These are phyloP conservation scores for Alloscopus bannaensis DNA, from an alignment of 2,888 invertebrate species.

Conservation along the genomic window DNA sequence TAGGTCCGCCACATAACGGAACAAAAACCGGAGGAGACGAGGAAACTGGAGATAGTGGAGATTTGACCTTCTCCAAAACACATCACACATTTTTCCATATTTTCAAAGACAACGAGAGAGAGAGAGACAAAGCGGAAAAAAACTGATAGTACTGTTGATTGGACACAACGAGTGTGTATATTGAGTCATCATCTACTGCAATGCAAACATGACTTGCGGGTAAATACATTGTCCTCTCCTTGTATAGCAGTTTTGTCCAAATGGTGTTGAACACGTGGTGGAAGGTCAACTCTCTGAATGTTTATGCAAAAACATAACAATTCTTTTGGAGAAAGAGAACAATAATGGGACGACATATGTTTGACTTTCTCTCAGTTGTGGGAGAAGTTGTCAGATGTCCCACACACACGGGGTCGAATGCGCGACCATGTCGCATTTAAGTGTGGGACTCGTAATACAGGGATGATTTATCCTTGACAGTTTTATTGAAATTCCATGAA, in stretches of 20 bases:
- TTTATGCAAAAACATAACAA: constrained; percentile 7
- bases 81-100: background rate
- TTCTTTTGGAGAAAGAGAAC: background rate
- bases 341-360: background rate
- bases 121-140: too few relatives aligned
- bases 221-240: background rate
- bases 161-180: too few relatives aligned
- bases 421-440: background rate
- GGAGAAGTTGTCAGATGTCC: background rate
- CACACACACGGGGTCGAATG: background rate
- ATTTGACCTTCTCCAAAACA: background rate
- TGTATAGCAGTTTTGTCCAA: background rate
- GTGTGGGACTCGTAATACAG: background rate
- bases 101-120: too few relatives aligned
- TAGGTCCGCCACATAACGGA: too few relatives aligned
- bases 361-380: background rate
- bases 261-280: constrained; percentile 17
- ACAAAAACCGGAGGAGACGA: too few relatives aligned
- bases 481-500: constrained; percentile 50
- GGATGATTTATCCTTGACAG: constrained; percentile 33
- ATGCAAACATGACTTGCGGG: background rate
- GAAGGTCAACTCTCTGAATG: constrained; percentile 40
- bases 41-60: too few relatives aligned
- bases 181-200: background rate
- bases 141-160: too few relatives aligned